These are phyloP conservation scores for Fopius arisanus DNA, from an alignment of 1,140 invertebrate species.

Conservation along the genomic window DNA sequence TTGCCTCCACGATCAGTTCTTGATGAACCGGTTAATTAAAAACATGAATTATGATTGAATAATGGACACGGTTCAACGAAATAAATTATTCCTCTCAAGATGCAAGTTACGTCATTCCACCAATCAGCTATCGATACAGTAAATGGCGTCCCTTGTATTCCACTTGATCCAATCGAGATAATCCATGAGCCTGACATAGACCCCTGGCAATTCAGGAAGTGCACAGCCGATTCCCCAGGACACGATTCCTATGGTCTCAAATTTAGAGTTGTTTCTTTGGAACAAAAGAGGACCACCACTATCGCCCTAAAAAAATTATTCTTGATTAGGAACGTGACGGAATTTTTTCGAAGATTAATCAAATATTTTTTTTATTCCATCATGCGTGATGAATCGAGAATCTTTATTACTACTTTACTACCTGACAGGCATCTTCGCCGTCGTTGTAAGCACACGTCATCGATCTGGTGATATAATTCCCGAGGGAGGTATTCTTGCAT, in stretches of 20 bases:
- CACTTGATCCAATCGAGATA: conserved; percentile 68
- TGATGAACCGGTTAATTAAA: conserved; percentile 17
- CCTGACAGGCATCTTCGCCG: conserved; percentile 70
- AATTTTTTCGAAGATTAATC: neutral
- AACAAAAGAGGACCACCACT: conserved; percentile 67
- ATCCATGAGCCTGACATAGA: conserved; percentile 68
- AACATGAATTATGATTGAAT: neutral
- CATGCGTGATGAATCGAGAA: neutral
- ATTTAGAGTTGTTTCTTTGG: conserved; percentile 54
- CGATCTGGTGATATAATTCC: conserved; percentile 58
- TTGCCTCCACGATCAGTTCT: neutral
- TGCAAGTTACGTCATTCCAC: too few relatives aligned
- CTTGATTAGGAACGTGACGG: too few relatives aligned
- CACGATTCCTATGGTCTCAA: conserved; percentile 55
- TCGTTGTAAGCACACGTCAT: conserved; percentile 67
- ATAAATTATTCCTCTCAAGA: too few relatives aligned
- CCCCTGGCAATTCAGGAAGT: conserved; percentile 65
- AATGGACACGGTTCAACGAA: neutral
- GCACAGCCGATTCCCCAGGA: conserved; percentile 73
- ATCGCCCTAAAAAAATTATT: conserved; percentile 67
- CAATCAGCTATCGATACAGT: conserved; percentile 34
- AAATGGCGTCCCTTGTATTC: conserved; percentile 56
- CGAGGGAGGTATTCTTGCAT: conserved; percentile 59
- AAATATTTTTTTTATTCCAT: neutral
- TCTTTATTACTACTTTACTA: conserved; percentile 48